Evolutionary conservation across 2,888 invertebrate species (phyloP), one percentile per base, ranked within the genome.

Genomic region (Phengaris arion): DNA sequence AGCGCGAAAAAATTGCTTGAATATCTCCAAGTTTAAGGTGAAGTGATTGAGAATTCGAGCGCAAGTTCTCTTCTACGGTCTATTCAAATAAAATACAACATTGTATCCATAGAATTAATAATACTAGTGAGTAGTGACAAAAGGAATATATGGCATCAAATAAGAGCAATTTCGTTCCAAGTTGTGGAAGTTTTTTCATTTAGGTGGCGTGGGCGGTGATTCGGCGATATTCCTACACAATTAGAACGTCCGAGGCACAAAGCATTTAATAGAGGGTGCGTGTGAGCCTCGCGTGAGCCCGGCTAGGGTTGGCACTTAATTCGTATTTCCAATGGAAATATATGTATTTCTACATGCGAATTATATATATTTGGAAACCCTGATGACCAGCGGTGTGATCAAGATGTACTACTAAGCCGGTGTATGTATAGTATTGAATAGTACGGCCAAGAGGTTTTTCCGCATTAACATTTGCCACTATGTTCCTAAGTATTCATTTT

Each of bases 261-360:
- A 70, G 51, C 70, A 15, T 35, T 72, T 72, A 72, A 54, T 72
- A 54, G 52, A 22, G 22, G 22, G 70, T 72, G 72, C 52, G 72
- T 72, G 72, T 13, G 72, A 12, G 52, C 10, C 15, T 72, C 72
- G 72, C 72, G 72, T 72, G 72, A 22, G 72, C 54, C 35, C 4
- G 4, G 8, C 52, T 35, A 64, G 64, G 64, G 64, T 6, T 64
- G 64, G 35, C 64, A 13, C 64, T 1, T 0, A 52, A 52, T 52
- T 10, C 8, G 8, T 52, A 12, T 52, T 12, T 10, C 52, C 52
- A 52, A 52, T 10, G 10, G 3, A 48, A 52, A 52, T 52, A 2
- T 52, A 35, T 35, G 35, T 35, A 35, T 35, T 35, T 35, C 35
- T 3, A 52, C 9, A 52, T 4, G 10, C 52, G 52, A 52, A 52